Percentiles rank a stretch among this genome's conserved stretches.
phyloP scores from a whole-genome alignment of 2,797 vertebrate species.

The Nyctalus aviator region DNA sequence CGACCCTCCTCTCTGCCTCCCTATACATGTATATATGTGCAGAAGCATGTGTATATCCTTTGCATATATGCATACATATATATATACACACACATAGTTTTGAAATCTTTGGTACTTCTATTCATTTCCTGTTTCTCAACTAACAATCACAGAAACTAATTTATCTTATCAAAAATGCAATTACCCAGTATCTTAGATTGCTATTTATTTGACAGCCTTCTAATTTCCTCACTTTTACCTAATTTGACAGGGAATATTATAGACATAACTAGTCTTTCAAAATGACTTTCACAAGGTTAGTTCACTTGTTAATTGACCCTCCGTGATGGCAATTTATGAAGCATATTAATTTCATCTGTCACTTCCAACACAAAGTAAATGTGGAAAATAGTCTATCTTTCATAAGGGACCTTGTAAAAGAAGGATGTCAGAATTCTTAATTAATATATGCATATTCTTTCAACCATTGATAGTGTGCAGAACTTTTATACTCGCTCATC shows the following conservation, averaged over 20 bases:
- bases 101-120: neutral
- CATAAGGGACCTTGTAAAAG: slow-evolving; percentile 85
- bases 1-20: neutral
- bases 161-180: slow-evolving; percentile 87
- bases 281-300: slow-evolving; percentile 90
- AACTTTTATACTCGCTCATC: slow-evolving; percentile 67
- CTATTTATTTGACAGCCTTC: slow-evolving; percentile 89
- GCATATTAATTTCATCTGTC: slow-evolving; percentile 92
- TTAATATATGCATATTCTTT: slow-evolving; percentile 85
- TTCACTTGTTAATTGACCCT: slow-evolving; percentile 91
- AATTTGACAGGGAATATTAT: slow-evolving; percentile 90
- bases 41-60: neutral
- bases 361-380: slow-evolving; percentile 87
- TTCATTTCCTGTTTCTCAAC: slow-evolving; percentile 70
- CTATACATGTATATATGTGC: accelerated
- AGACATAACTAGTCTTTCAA: slow-evolving; percentile 87
- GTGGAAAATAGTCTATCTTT: slow-evolving; percentile 89
- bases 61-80: accelerated
- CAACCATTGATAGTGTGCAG: slow-evolving; percentile 72
- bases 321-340: slow-evolving; percentile 91
- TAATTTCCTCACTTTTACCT: slow-evolving; percentile 88
- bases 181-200: slow-evolving; percentile 84
- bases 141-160: slow-evolving; percentile 86
- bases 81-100: neutral
- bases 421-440: slow-evolving; percentile 87